phyloP scores from a whole-genome alignment of 2,888 invertebrate species.

The Dyspetes luteomarginatus region DNA sequence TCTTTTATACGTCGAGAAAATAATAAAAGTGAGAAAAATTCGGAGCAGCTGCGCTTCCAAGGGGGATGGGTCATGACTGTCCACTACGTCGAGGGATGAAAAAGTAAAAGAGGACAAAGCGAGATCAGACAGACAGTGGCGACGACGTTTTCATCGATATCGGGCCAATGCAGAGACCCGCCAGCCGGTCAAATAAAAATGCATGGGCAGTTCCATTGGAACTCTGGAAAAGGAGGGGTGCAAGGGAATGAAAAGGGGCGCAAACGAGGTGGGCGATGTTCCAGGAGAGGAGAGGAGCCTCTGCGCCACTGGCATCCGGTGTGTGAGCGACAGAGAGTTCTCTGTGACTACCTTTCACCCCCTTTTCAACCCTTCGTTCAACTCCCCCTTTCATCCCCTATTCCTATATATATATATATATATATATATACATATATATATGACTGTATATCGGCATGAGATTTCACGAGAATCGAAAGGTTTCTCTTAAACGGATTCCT shows the following conservation, averaged over 20 bases:
- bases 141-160: constrained; percentile 52
- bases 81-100: neutral
- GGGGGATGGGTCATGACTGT: neutral
- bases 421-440: neutral
- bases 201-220: constrained; percentile 46
- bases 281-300: constrained; percentile 29
- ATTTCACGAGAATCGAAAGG: constrained; percentile 65
- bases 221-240: constrained; percentile 1
- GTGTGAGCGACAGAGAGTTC: constrained; percentile 42
- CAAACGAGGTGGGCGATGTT: neutral
- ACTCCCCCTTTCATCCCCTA: neutral
- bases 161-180: constrained; percentile 28
- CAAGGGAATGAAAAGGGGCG: neutral
- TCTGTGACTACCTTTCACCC: constrained; percentile 52
- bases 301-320: constrained; percentile 56
- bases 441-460: constrained; percentile 38
- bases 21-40: neutral
- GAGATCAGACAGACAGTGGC: neutral
- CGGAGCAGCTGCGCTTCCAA: neutral
- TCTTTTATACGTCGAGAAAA: neutral
- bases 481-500: constrained; percentile 71
- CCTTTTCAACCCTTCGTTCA: constrained; percentile 27
- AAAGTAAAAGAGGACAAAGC: constrained; percentile 19
- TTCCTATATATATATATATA: too few relatives aligned
- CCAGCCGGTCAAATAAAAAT: constrained; percentile 57